Evolutionary conservation across 2,888 invertebrate genomes (phyloP), one percentile per base, ranked within the genome.

Genomic region (Apamea sordens): DNA sequence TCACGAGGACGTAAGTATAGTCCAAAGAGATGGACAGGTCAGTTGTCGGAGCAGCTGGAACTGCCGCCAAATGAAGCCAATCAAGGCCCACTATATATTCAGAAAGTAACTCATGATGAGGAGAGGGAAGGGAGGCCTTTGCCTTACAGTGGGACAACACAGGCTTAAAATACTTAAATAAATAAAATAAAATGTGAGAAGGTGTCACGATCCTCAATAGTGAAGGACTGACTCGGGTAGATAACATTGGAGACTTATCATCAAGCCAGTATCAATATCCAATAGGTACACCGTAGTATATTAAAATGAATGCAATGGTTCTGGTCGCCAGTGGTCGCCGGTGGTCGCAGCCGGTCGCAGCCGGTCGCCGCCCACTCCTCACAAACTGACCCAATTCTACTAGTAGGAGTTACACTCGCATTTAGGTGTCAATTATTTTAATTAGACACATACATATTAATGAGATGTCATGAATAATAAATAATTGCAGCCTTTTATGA

Each of bases 331-430:
- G 64, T 65, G 77, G 84, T 71, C 73, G n/a, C n/a, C n/a, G n/a
- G n/a, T n/a, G 86, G 64, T 65, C n/a, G n/a, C n/a, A n/a, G n/a
- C n/a, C n/a, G 80, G 84, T 72, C 73, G 86, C 89, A 86, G 89
- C 88, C 87, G 88, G 85, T 85, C 77, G 70, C 72, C 86, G 83
- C 92, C 91, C 91, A 91, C 92, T 75, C 73, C 78, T 41, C 79
- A 68, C 80, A 47, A 80, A 70, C 74, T 89, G 91, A 91, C 93
- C 92, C 88, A 90, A 89, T 91, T 92, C 80, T 73, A 76, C 79
- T 84, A 77, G 89, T 92, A 89, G 90, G 90, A 86, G 86, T 74
- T 83, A 86, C 88, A 64, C 86, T 86, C 83, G 78, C 81, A 86
- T 85, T 78, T 79, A 77, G 77, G 78, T 73, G 76, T 77, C 80